Conservation (phyloP, 2,113 vertebrate genomes). For the Sylvietta virens region DNA sequence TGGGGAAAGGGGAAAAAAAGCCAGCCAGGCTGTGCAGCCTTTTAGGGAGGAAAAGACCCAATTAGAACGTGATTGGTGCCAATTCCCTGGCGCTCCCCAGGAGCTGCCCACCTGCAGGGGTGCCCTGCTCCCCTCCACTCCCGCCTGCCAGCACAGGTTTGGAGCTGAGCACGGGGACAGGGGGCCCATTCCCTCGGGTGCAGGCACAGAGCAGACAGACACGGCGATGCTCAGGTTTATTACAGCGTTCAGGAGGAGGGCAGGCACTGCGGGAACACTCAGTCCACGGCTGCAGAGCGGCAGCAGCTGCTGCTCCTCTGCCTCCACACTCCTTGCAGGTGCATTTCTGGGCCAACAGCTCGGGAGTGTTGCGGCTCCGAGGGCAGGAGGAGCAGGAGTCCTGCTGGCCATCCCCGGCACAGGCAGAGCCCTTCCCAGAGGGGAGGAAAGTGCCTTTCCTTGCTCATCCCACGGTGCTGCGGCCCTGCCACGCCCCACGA, state of each 20-base stretch:
- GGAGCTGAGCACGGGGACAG: rapidly evolving
- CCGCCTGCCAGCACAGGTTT: rapidly evolving
- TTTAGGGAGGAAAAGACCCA: rapidly evolving
- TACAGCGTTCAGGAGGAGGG: neutral
- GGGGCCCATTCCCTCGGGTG: rapidly evolving
- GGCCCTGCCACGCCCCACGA: neutral
- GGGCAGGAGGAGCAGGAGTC: neutral
- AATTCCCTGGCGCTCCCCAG: neutral
- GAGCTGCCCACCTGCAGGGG: rapidly evolving
- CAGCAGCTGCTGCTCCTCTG: neutral
- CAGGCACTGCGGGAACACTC: no score
- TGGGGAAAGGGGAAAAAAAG: neutral
- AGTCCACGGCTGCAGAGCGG: neutral
- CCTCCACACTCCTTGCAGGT: neutral
- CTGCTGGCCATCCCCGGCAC: neutral
- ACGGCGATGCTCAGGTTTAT: neutral
- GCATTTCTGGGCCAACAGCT: neutral
- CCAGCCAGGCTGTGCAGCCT: neutral
- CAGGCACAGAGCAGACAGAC: neutral
- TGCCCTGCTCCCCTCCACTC: neutral
- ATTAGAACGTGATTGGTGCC: rapidly evolving
- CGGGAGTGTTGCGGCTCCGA: rapidly evolving
- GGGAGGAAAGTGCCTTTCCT: neutral
- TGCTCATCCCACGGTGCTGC: neutral
- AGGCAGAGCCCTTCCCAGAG: neutral